Base-by-base conservation (phyloP, 2,113 vertebrate species). In the Cricetomys ansorgei region DNA sequence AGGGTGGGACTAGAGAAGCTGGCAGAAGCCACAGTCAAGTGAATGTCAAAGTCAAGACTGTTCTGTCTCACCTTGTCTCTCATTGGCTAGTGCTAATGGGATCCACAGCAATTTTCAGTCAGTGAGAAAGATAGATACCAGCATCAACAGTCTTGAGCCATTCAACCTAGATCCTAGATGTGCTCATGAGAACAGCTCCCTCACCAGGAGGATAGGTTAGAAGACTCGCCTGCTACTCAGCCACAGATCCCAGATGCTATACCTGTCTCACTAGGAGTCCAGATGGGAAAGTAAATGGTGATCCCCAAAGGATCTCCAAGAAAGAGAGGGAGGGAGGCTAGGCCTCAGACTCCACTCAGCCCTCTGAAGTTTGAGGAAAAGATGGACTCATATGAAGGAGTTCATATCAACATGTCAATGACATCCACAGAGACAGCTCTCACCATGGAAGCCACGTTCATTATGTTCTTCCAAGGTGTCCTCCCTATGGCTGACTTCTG, bases 371-470 rank as follows among this genome's bases (percentile, higher is more conserved):
- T 10, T 21, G 0, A 21, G 80, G 95, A 40, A 29, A 59, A 84
- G 7, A 25, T 1, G n/a, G 59, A 62, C 45, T 48, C 8, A 2
- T 0, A 0, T 0, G 40, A 23, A 50, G 55, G 45, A 16, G 31
- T 13, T 27, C 40, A 19, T 0, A 2, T 5, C 23, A 17, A 2
- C 17, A 0, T 10, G 29, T n/a, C 19, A 12, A 1, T 4, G 50
- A 10, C 64, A 31, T 0, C 43, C 76, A 15, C 0, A 1, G 43
- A 23, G 40, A 15, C 34, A 4, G 37, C 16, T 50, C 34, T 62
- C 0, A 4, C 37, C 25, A 2, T 29, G 31, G 48, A 9, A 75
- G 81, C 76, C 64, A 7, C 37, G 2, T 3, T 43, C 0, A 7
- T 40, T 2, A 11, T 8, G 92, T 27, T n/a, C 4, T 3, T 3